phyloP scores from a whole-genome alignment of 2,797 vertebrate genomes.

The Chelon auratus region DNA sequence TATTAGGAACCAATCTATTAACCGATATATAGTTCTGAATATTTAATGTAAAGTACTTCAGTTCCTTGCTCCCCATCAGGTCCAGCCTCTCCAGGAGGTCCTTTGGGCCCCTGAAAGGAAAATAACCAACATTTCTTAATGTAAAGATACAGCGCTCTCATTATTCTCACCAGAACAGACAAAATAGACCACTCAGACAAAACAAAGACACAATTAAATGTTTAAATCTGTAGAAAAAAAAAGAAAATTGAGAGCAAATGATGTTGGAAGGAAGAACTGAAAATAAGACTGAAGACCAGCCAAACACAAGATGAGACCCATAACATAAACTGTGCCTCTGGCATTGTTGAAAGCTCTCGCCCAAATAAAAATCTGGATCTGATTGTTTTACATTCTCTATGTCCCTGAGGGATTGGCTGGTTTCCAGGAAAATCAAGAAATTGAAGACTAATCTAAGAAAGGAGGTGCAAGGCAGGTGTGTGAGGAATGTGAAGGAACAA shows the following conservation, averaged over 20 bases:
- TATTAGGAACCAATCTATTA: neutral
- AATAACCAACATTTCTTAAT: conserved; percentile 46
- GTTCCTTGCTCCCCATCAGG: conserved; percentile 89
- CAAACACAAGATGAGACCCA: conserved; percentile 64
- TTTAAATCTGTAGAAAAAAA: conserved; percentile 10
- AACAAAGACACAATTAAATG: conserved; percentile 32
- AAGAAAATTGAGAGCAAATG: conserved; percentile 19
- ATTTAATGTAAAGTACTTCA: conserved; percentile 84
- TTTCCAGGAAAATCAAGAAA: conserved; percentile 56
- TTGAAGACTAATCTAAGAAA: conserved; percentile 28
- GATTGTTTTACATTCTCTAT: conserved; percentile 63
- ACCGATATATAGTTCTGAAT: neutral
- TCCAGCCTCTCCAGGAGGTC: conserved; percentile 89
- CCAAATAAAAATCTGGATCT: conserved; percentile 60
- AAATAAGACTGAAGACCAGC: conserved; percentile 24
- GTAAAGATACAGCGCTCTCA: conserved; percentile 9
- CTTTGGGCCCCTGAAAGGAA: conserved; percentile 89
- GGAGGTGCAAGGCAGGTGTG: conserved; percentile 13
- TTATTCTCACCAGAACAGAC: conserved; percentile 8
- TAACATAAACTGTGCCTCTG: conserved; percentile 50
- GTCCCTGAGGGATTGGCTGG: conserved; percentile 34
- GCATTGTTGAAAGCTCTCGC: conserved; percentile 38
- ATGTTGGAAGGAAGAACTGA: neutral
- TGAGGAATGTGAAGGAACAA: neutral
- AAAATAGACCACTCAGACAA: conserved; percentile 10